Base-by-base conservation (phyloP, 1,140 invertebrate genomes). In the Dreissena polymorpha region DNA sequence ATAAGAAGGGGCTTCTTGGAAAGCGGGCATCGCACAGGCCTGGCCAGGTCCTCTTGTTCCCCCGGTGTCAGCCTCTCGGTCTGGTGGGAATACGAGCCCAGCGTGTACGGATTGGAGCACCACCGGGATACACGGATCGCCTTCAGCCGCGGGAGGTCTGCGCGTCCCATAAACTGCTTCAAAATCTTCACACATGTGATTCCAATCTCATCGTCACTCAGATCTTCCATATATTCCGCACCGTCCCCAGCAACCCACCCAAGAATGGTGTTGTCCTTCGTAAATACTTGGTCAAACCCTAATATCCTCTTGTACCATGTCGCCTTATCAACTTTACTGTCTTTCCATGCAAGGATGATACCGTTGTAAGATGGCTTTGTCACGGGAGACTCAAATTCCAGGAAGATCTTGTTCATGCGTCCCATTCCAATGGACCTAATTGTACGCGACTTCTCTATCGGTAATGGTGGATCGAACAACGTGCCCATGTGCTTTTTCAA, bases 171-270 rank as follows among this genome's bases (percentile, higher is more conserved):
- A 55, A 78, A 78, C 50, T 78, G 49, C 14, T 65, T 49, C 23
- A 78, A 27, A 55, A 78, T 51, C 29, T 53, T 10, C 14, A 29
- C 27, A 51, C 76, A 78, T 16, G n/a, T 69, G 10, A 68, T 69
- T 0, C 50, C 76, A 18, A 78, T 78, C 69, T 78, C 76, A 8
- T 57, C 51, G n/a, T 78, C 50, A 53, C 64, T 25, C 16, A 78
- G 23, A 27, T 39, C 29, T 78, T 78, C 76, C 76, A 78, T 78
- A 29, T 78, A 50, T 39, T 78, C 76, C 16, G 76, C 76, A 53
- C 50, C 64, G 51, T 68, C 76, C 3, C 76, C 76, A 16, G 76
- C 0, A 14, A 78, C 39, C 76, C 76, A 78, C 0, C 49, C 76
- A 53, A 78, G 21, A 53, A 78, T 10, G 0, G 67, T 69, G 23